Base-by-base conservation (phyloP, 1,140 invertebrate species). In the Tetraneura akinire region DNA sequence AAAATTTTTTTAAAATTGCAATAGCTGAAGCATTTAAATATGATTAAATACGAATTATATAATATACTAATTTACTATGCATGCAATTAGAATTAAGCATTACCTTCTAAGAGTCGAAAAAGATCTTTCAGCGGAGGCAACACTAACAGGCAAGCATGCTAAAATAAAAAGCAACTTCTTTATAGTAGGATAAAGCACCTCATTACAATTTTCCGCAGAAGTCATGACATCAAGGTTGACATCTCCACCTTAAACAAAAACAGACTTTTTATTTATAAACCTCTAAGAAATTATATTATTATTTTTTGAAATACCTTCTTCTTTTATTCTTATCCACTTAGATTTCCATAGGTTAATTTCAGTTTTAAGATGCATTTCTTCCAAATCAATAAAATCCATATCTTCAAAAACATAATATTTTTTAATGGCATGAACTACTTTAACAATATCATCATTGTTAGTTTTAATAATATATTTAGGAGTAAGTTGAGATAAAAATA, bases 401-500 rank as follows among this genome's bases (percentile, higher is more conserved):
- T 51, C 47, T 16, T 51, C 47, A 51, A 51, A 51, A 16, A 16
- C 18, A 51, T 16, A 51, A 51, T 51, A 5, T 13, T 51, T 51
- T 51, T 16, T 47, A 14, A 47, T 18, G 18, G 14, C 18, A 16
- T 51, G 14, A 16, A 51, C 47, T 16, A 51, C 18, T 49, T 49
- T 49, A 14, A 16, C 16, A 8, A 49, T 51, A n/a, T 55, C 53
- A n/a, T 55, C 53, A 55, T 55, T 55, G n/a, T 16, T 55, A n/a
- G 53, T 55, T 16, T 23, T 55, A 21, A 57, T 21, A 21, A 57
- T 57, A n/a, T 55, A 23, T 57, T 57, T 57, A 11, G 55, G 55
- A 57, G 21, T 57, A 57, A 57, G 21, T 57, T 57, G n/a, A 21
- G 23, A 57, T 57, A 57, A 57, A 57, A 57, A 57, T 57, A 57